phyloP scores from a whole-genome alignment of 2,888 invertebrate genomes.

The Marasmarcha lunaedactyla region DNA sequence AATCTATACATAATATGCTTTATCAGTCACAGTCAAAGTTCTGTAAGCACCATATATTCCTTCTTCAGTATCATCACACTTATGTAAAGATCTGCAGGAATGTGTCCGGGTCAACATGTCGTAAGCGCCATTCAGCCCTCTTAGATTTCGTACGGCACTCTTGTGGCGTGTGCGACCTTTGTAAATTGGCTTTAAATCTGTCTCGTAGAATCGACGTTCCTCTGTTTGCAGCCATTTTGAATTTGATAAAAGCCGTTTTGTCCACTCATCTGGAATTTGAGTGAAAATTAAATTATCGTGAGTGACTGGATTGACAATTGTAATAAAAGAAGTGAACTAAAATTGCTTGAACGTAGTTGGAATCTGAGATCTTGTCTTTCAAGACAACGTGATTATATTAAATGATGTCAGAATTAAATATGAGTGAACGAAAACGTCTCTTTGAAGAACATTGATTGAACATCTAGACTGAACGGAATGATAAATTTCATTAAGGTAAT shows the following conservation, averaged over 20 bases:
- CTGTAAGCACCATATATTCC: conserved; percentile 44
- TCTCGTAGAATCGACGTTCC: conserved; percentile 60
- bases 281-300: background rate
- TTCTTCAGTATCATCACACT: conserved; percentile 43
- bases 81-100: conserved; percentile 44
- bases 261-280: conserved; percentile 72
- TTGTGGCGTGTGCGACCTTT: conserved; percentile 30
- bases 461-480: no score
- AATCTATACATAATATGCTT: conserved; percentile 26
- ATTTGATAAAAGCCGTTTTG: conserved; percentile 75
- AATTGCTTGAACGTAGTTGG: no score
- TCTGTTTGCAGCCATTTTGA: conserved; percentile 79
- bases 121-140: conserved; percentile 40
- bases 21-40: conserved; percentile 39
- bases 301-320: no score
- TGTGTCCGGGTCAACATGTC: conserved; percentile 50
- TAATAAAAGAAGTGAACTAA: no score
- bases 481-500: no score
- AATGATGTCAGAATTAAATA: no score
- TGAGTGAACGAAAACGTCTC: no score
- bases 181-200: conserved; percentile 45
- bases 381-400: no score
- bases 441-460: no score
- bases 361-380: no score
- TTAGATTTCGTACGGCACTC: conserved; percentile 34